Conservation (phyloP, 2,113 vertebrate genomes). For the Lophochroa leadbeateri region DNA sequence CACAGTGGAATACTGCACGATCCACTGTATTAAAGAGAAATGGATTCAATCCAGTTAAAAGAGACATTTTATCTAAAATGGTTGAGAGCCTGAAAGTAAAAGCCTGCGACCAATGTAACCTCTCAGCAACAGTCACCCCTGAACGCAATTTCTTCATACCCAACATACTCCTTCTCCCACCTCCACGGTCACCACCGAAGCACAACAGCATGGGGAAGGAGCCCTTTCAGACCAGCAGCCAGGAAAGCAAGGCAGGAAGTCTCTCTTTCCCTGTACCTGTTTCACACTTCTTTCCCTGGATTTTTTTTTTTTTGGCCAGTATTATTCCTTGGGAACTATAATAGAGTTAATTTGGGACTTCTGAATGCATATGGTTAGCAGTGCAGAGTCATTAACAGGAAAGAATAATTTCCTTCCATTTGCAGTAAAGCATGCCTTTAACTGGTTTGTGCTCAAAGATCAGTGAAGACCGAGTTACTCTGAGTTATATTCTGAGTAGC, state of each 20-base stretch:
- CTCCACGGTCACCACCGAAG: background rate
- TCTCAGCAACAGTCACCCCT: background rate
- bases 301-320: background rate
- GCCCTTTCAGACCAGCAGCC: background rate
- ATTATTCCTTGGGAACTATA: background rate
- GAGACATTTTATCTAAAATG: background rate
- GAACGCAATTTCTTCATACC: background rate
- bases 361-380: background rate
- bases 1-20: background rate
- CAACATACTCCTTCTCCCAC: background rate
- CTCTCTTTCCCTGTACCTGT: background rate
- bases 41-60: background rate
- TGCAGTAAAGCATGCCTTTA: background rate
- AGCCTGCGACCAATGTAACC: background rate
- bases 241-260: background rate
- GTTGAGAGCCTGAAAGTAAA: background rate
- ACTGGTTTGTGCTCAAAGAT: background rate
- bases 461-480: rapidly evolving
- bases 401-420: background rate
- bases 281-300: too few species aligned
- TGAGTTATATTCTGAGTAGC: background rate
- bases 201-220: background rate
- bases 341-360: background rate
- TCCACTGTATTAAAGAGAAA: background rate
- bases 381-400: background rate